These are phyloP conservation scores for Triops longicaudatus DNA, from an alignment of 1,140 invertebrate genomes.

Conservation along the genomic window DNA sequence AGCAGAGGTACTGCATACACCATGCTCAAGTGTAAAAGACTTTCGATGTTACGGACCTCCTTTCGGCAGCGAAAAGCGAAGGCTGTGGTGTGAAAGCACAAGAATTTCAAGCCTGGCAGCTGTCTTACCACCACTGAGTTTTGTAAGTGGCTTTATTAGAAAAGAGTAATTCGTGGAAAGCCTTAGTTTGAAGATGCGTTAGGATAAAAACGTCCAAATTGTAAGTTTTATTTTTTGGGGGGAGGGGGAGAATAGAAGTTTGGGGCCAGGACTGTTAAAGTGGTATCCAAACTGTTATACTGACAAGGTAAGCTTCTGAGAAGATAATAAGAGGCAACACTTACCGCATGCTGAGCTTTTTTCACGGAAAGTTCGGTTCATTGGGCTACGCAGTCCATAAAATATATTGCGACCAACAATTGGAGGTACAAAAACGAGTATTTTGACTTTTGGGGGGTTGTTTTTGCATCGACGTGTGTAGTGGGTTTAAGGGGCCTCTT, in stretches of 20 bases:
- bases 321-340: conserved; percentile 3
- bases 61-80: too few species aligned
- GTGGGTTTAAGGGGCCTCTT: not conserved
- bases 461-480: conserved; percentile 8
- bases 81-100: too few species aligned
- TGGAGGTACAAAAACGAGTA: not conserved
- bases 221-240: not conserved
- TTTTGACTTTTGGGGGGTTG: not conserved
- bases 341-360: conserved; percentile 1
- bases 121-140: too few species aligned
- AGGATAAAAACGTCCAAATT: not conserved
- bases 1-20: too few species aligned
- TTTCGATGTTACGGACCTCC: too few species aligned
- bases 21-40: too few species aligned
- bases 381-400: conserved; percentile 3
- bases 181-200: not conserved
- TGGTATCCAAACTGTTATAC: not conserved
- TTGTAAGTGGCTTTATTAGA: not conserved
- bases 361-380: not conserved
- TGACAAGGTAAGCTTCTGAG: not conserved
- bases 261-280: not conserved
- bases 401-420: not conserved
- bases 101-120: too few species aligned
- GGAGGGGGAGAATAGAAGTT: not conserved
- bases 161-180: not conserved